Evolutionary conservation across 2,888 invertebrate species (phyloP), one percentile per base, ranked within the genome.

Genomic region (Coenonympha arcania): DNA sequence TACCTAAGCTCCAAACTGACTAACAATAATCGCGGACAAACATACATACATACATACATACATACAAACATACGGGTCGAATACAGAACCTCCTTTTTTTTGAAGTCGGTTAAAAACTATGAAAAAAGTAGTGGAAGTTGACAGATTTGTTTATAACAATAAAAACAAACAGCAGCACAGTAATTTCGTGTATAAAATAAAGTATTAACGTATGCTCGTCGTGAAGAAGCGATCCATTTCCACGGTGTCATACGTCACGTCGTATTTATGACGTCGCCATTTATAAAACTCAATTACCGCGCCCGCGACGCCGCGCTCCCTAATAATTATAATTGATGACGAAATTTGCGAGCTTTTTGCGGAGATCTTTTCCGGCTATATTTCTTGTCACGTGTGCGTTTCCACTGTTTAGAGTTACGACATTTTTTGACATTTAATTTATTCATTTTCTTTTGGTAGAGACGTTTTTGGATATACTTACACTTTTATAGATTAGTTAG

Each of bases 301-400:
- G 74, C 76, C 71, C 65, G 57, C 31, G 15, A 65, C 67, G 15
- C 65, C 67, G 59, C 63, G 72, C 50, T 71, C 78, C 76, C 77
- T 81, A 82, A 84, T 84, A 85, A 85, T 83, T 83, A 84, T 85
- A 85, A 85, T 85, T 85, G 85, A 85, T 85, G 85, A 82, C 70
- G 80, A 81, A 84, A 83, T 84, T 85, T 78, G 81, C 83, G 83
- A 83, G 84, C 85, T 85, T 85, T 84, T 84, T 74, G 82, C 80
- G 79, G 71, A 72, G 79, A 79, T 78, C 79, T 74, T 71, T 68
- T 71, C 67, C 74, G 71, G 74, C 69, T 66, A 78, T 84, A 83
- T 79, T 82, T 84, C 84, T 84, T 81, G 66, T 69, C 64, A 62
- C 59, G 50, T 15, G 57, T 54, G 53, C 45, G 73, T 76, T 66